Base-by-base conservation (phyloP, 2,797 vertebrate genomes). In the Semotilus atromaculatus region DNA sequence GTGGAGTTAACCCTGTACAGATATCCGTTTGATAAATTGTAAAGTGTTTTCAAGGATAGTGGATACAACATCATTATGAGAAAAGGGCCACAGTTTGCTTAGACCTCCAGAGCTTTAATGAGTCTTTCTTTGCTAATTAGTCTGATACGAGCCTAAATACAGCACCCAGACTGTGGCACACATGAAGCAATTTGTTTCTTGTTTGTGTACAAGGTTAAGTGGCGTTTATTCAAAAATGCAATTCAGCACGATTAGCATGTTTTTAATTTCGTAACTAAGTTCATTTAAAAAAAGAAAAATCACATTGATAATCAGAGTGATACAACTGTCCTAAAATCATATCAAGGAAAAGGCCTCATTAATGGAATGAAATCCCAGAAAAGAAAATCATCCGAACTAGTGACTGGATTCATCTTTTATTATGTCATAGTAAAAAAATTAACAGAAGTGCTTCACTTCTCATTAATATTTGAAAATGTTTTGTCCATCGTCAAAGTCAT, bases 21-120 rank as follows among this genome's bases (percentile, higher is more conserved):
- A 85, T 55, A 34, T 82, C 86, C 51, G 76, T 90, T 90, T 94
- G 92, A 94, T 93, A 89, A 85, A 92, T 88, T 88, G 83, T 68
- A 55, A 87, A 86, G 87, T 86, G 40, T 87, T 88, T 90, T 86
- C 58, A 86, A 64, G 45, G 70, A 79, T 91, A 29, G 82, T 40
- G 81, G 91, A 93, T 93, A 90, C 90, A 90, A 88, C 93, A 94
- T 95, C 94, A 94, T 95, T 94, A 95, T 85, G 88, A 81, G 10
- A 90, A 92, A 90, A 92, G 87, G 77, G 92, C 93, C 91, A 93
- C 91, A 88, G 89, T 94, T 92, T 93, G 93, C 85, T 93, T 86
- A 88, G 86, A 80, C 84, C 87, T 82, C 88, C 23, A 86, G 60
- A 88, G 79, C 82, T 83, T 79, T 95, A 95, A 95, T 92, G 94